Base-by-base conservation (phyloP, 1,140 invertebrate species). In the Meloidogyne chitwoodi region DNA sequence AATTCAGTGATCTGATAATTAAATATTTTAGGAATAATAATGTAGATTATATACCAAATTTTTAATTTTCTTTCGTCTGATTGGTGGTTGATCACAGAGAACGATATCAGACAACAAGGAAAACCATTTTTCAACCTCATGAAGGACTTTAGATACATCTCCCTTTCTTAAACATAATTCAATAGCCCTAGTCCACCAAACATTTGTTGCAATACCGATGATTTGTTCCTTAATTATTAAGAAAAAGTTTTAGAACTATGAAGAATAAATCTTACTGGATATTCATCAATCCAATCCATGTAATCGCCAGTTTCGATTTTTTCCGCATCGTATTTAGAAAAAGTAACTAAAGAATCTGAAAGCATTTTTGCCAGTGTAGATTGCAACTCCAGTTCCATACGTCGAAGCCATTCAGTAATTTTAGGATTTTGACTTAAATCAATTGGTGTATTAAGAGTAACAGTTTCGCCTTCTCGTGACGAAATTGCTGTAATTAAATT, bases 221-320 rank as follows among this genome's bases (percentile, higher is more conserved):
- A 99, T 94, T 89, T 99, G 97, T 0, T 95, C 94, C 90, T 93
- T 87, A 67, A 88, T 79, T 8, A 66, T 65, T 65, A 10, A n/a
- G n/a, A n/a, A 22, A 61, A 79, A 0, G 2, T 61, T 22, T 16
- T 16, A 80, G 68, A 26, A 26, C 16, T 24, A n/a, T n/a, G n/a
- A n/a, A n/a, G 0, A 26, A 10, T 31, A 56, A 31, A 44, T 56
- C 8, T 48, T 81, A 90, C 90, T 88, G 95, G 94, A 89, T 96
- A 98, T 78, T 93, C 93, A 83, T 98, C 95, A 73, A 94, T 93
- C 96, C 96, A 99, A 65, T 92, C 94, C 93, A 88, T 93, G 97
- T n/a, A n/a, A n/a, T n/a, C n/a, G n/a, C n/a, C n/a, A n/a, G n/a
- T n/a, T n/a, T n/a, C n/a, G n/a, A n/a, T n/a, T n/a, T n/a, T n/a